phyloP scores from a whole-genome alignment of 2,797 vertebrate genomes.

The Antrozous pallidus region DNA sequence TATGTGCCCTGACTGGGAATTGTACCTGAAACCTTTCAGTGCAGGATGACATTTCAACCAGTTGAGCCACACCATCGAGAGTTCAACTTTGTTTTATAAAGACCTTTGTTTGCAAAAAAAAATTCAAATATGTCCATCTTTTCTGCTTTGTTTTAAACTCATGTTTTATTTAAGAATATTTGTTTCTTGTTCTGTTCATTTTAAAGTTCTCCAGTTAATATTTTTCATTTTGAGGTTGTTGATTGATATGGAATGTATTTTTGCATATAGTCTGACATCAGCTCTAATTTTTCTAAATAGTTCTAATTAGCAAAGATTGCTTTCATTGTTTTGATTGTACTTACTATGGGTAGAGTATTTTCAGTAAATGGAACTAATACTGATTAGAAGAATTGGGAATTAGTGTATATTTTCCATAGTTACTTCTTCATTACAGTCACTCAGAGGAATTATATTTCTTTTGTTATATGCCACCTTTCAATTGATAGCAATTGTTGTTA shows the following conservation, averaged over 20 bases:
- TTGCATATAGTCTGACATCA: background rate
- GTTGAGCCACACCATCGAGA: background rate
- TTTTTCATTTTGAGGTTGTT: slow-evolving; percentile 27
- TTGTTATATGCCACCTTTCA: slow-evolving; percentile 6
- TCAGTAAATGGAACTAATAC: background rate
- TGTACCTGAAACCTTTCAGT: background rate
- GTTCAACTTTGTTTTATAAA: slow-evolving; percentile 24
- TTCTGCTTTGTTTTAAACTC: background rate
- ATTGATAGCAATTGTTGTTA: slow-evolving; percentile 28
- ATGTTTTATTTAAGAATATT: slow-evolving; percentile 13
- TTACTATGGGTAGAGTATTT: background rate
- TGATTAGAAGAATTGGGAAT: slow-evolving; percentile 29
- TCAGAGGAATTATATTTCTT: slow-evolving; percentile 40
- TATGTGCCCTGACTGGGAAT: background rate
- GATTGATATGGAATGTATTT: background rate
- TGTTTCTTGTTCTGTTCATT: slow-evolving; percentile 27
- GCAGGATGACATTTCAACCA: background rate
- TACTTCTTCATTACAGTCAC: background rate
- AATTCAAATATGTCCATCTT: background rate
- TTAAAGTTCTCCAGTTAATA: slow-evolving; percentile 23
- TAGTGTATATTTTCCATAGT: background rate
- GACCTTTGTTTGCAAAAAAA: background rate
- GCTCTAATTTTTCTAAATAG: slow-evolving; percentile 2
- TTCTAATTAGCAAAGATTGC: slow-evolving; percentile 30
- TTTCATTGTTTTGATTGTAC: slow-evolving; percentile 21